phyloP scores from a whole-genome alignment of 2,797 vertebrate genomes.

The Sardinella longiceps region DNA sequence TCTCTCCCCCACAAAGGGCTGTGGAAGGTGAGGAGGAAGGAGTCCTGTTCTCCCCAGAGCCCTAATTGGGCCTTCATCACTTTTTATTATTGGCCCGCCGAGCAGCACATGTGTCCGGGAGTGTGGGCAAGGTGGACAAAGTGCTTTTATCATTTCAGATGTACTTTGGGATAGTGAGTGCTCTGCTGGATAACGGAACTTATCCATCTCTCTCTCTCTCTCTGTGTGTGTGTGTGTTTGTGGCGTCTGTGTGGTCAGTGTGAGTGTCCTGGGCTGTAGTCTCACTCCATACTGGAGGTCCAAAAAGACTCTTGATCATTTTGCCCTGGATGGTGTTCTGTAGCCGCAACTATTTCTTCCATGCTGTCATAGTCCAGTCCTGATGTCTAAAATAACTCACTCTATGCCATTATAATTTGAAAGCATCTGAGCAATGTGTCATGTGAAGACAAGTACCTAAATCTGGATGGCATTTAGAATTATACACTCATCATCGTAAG shows the following conservation, averaged over 20 bases:
- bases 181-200: slow-evolving; percentile 54
- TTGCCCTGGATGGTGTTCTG: not conserved
- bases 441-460: not conserved
- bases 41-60: slow-evolving; percentile 42
- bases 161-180: slow-evolving; percentile 66
- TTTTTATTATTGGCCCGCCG: slow-evolving; percentile 61
- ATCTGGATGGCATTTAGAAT: not conserved
- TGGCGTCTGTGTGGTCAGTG: slow-evolving; percentile 12
- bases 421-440: not conserved
- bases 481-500: not conserved
- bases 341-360: not conserved
- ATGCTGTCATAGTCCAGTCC: not conserved
- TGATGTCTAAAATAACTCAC: not conserved
- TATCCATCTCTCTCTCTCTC: slow-evolving; percentile 41
- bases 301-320: slow-evolving; percentile 4
- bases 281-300: not conserved
- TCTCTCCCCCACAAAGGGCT: slow-evolving; percentile 64
- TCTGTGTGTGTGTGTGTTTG: not conserved
- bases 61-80: slow-evolving; percentile 61
- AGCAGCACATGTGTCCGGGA: slow-evolving; percentile 63
- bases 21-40: not conserved
- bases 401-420: not conserved
- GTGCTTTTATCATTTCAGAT: slow-evolving; percentile 67
- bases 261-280: not conserved
- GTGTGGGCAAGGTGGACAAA: slow-evolving; percentile 60